Base-by-base conservation (phyloP, 2,888 invertebrate species). In the Ectobius pallidus region DNA sequence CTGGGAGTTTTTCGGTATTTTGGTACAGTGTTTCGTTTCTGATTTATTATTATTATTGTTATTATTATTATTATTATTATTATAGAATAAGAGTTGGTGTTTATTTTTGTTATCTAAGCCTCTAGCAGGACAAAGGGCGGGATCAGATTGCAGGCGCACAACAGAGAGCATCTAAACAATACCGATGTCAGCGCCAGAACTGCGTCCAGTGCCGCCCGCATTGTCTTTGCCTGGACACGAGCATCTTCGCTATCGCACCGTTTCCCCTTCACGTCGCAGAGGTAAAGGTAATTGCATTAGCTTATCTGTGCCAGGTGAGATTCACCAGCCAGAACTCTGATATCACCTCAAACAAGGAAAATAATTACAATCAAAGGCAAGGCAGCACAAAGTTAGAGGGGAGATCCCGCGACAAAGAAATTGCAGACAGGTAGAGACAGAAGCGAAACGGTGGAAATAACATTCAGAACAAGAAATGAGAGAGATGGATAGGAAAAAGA, bases 251-350 rank as follows among this genome's bases (percentile, higher is more conserved):
- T 58, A 58, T 58, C 58, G 18, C 27, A 14, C 1, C 58, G 3
- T 32, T 58, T 58, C 58, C 58, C 30, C 58, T 58, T 58, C 27
- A 58, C 58, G 30, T 58, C 58, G 58, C 58, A 58, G 27, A 58
- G 58, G 58, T 58, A 58, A 30, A 58, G 58, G 58, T 58, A 25
- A 9, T 22, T 30, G 46, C 58, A 34, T 34, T 34, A 34, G 34
- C 34, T 34, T 34, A 34, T 34, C 34, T 34, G 7, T 11, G 11
- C 34, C 34, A 34, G 34, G 34, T 34, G 11, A n/a, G n/a, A 34
- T 34, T 34, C 7, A 6, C 34, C 11, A 34, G 34, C 7, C 6
- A 34, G 11, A 34, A 6, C 11, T 34, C 7, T 11, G 7, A 7
- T 34, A 7, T 34, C 34, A 34, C 7, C 34, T 6, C 7, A 34